Base-by-base conservation (phyloP, 2,888 invertebrate species). In the Cataglyphis albicans region DNA sequence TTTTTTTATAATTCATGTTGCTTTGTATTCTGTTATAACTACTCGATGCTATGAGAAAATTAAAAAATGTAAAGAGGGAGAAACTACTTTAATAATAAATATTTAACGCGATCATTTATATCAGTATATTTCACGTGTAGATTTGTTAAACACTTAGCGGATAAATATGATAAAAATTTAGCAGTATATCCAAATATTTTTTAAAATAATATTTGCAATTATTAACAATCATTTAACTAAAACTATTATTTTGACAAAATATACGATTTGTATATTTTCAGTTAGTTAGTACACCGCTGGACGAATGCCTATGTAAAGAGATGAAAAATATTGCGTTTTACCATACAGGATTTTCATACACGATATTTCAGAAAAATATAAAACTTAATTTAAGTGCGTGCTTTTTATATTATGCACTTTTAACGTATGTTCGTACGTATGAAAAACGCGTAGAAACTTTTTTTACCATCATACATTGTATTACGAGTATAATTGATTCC, bases 401-500 rank as follows among this genome's bases (percentile, higher is more conserved):
- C 68, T 70, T 75, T 78, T 80, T 74, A 55, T 74, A 55, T 70
- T 52, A 70, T 80, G 38, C 35, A 64, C 52, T 83, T 82, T 80
- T 63, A 55, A 63, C 78, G 70, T 70, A 64, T 44, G 44, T 38
- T 25, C 55, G 18, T 44, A 15, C 9, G 32, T 44, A 70, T 18
- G 72, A 35, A n/a, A 52, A 59, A 48, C 18, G 44, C 25, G 72
- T 44, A 48, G 44, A 80, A 80, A 80, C 35, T 70, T 80, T 78
- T 52, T 72, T 72, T 35, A 80, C 48, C 78, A 61, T 25, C 72
- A 61, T 70, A 57, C 76, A 57, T 76, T 76, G 67, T 78, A 78
- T 78, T 78, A 78, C 29, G 76, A 44, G 57, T 68, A 68, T 78
- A 78, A 78, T 78, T 57, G 75, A 82, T 76, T 78, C 57, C 1